Evolutionary conservation across 2,113 vertebrate species (phyloP).

Genomic region (Psammodynastes pulverulentus): DNA sequence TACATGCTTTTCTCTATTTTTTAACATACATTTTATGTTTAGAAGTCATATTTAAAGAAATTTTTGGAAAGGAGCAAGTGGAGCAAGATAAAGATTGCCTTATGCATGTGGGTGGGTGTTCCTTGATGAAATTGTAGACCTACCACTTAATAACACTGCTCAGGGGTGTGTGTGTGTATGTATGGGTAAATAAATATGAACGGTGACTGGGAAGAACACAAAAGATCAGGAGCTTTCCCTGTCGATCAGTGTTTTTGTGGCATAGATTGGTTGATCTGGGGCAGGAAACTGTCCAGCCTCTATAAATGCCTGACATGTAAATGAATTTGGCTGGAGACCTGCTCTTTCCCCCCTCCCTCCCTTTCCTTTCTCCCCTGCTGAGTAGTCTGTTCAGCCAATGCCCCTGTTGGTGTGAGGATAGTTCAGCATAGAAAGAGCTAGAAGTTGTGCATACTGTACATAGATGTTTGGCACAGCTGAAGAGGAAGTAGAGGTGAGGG

Average conservation of each 20-base stretch:
- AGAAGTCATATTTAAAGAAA: not conserved
- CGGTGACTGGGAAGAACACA: not conserved
- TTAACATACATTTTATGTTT: not conserved
- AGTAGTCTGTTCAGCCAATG: conserved; percentile 32
- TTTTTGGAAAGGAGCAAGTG: conserved; percentile 5
- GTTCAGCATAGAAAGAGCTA: conserved; percentile 35
- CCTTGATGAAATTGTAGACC: not conserved
- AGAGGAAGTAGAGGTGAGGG: conserved; percentile 69
- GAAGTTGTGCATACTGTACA: conserved; percentile 43
- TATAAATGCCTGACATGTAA: conserved; percentile 50
- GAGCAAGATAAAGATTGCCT: not conserved
- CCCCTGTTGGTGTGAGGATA: not conserved
- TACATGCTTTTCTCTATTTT: not conserved
- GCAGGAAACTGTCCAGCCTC: conserved; percentile 53
- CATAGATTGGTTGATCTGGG: conserved; percentile 48
- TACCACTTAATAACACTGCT: not conserved
- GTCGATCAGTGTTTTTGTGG: conserved; percentile 27
- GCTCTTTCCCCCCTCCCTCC: conserved; percentile 29
- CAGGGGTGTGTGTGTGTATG: not conserved
- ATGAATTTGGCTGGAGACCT: conserved; percentile 53
- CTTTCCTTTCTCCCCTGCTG: not conserved
- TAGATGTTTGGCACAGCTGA: conserved; percentile 65
- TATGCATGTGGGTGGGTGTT: not conserved
- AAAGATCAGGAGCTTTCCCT: not conserved
- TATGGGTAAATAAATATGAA: not conserved